These are phyloP conservation scores for Temnothorax longispinosus DNA, from an alignment of 1,140 invertebrate species.

Conservation along the genomic window DNA sequence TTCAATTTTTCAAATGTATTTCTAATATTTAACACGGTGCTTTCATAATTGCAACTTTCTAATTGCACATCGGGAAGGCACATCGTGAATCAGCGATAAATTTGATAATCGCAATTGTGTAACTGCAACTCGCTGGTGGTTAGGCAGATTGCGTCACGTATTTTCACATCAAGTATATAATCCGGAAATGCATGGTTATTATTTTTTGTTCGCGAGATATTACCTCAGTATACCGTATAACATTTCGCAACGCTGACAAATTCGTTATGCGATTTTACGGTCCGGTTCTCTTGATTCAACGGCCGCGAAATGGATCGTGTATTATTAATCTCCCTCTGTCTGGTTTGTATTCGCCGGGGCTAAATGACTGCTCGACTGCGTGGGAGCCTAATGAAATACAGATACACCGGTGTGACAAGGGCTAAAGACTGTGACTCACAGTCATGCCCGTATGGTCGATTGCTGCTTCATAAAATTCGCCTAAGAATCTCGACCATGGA, in stretches of 20 bases:
- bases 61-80: neutral
- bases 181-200: neutral
- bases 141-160: neutral
- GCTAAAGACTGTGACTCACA: neutral
- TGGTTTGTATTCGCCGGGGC: conserved; percentile 35
- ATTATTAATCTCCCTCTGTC: neutral
- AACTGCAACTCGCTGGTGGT: neutral
- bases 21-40: neutral
- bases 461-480: neutral
- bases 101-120: neutral
- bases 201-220: neutral
- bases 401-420: conserved; percentile 9
- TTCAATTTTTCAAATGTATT: too few relatives aligned
- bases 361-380: conserved; percentile 54
- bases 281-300: neutral
- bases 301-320: conserved; percentile 13
- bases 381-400: conserved; percentile 61
- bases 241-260: neutral
- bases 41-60: neutral
- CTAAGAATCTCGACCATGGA: neutral
- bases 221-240: neutral
- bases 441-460: conserved; percentile 16
- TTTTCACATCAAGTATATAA: neutral
- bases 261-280: conserved; percentile 15
- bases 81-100: neutral